phyloP scores from a whole-genome alignment of 2,113 vertebrate species.

The Caretta caretta region DNA sequence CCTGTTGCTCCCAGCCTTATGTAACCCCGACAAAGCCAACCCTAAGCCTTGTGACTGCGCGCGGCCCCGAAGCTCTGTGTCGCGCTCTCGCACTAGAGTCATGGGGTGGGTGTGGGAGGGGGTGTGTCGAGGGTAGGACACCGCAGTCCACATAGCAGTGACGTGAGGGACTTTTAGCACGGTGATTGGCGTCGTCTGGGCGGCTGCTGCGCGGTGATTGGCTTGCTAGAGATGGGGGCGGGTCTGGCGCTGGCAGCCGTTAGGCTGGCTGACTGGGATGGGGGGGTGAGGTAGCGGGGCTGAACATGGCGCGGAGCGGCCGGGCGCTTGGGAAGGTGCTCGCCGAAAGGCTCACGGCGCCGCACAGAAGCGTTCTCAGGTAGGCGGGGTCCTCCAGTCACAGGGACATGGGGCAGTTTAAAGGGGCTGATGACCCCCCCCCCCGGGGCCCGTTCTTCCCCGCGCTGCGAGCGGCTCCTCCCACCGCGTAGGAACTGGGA shows the following conservation, averaged over 20 bases:
- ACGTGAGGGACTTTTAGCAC: neutral
- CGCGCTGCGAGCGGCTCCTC: neutral
- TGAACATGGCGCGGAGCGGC: slow-evolving; percentile 49
- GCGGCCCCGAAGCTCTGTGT: neutral
- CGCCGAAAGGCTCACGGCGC: neutral
- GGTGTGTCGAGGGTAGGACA: neutral
- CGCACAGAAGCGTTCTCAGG: slow-evolving; percentile 40
- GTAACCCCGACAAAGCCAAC: neutral
- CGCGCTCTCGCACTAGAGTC: neutral
- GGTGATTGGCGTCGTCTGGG: neutral
- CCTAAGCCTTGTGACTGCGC: neutral
- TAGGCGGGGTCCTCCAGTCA: slow-evolving; percentile 4
- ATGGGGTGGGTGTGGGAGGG: neutral
- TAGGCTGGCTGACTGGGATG: neutral
- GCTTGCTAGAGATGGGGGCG: neutral
- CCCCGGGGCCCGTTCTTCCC: neutral
- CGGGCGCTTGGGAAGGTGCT: slow-evolving; percentile 36
- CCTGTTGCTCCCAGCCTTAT: neutral
- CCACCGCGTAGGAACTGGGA: neutral
- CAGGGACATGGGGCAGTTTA: neutral
- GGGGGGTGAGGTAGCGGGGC: neutral
- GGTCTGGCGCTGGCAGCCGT: neutral
- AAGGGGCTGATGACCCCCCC: neutral
- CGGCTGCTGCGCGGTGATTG: neutral
- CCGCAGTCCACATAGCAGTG: neutral